These are phyloP conservation scores for Erpornis zantholeuca DNA, from an alignment of 2,113 vertebrate species.

Conservation along the genomic window DNA sequence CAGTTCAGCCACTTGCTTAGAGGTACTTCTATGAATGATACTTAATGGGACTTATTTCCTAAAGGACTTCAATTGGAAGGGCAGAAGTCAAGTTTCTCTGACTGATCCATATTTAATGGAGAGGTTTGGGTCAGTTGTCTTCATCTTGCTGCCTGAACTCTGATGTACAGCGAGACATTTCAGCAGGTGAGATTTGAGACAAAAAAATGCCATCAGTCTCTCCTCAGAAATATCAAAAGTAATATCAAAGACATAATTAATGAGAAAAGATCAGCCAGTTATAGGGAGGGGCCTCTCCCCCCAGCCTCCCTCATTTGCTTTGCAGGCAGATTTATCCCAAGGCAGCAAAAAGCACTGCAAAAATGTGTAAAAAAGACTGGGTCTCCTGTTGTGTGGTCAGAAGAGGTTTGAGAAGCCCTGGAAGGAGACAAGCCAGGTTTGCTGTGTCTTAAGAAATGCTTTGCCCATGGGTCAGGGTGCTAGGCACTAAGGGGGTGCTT, in stretches of 20 bases:
- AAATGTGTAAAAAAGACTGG: fast-evolving
- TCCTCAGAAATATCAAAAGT: background rate
- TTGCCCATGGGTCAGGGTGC: background rate
- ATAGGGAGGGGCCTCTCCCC: background rate
- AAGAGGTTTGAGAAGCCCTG: background rate
- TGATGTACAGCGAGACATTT: background rate
- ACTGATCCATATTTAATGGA: background rate
- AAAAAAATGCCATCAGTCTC: background rate
- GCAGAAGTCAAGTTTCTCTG: background rate
- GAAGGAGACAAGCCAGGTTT: background rate
- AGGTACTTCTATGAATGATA: background rate
- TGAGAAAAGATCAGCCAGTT: background rate
- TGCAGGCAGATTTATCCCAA: fast-evolving
- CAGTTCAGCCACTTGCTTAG: background rate
- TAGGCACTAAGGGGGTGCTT: fast-evolving
- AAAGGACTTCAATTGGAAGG: background rate
- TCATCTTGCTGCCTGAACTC: background rate
- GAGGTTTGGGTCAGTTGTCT: background rate
- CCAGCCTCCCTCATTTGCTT: background rate
- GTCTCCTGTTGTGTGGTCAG: fast-evolving
- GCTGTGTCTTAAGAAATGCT: background rate
- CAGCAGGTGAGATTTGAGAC: background rate
- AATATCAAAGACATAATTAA: background rate
- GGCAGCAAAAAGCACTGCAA: background rate
- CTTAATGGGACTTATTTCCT: background rate